Conservation (phyloP, 2,888 invertebrate genomes). For the Aphodius granarius region DNA sequence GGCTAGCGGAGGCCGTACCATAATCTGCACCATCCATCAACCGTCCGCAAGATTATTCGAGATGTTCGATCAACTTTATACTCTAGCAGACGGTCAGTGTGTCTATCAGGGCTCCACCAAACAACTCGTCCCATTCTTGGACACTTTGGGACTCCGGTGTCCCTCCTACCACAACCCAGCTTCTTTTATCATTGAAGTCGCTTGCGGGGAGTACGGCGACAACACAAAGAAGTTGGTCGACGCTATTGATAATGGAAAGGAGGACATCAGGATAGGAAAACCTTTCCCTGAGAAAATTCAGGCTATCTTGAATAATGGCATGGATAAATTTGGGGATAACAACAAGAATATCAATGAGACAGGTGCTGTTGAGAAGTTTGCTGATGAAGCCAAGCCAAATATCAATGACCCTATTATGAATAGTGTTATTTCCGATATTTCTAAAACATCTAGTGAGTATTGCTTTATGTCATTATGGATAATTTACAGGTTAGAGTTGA, state of each 20-base stretch:
- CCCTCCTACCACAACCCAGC: slow-evolving; percentile 97
- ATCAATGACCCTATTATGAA: slow-evolving; percentile 58
- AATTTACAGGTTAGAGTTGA: no score
- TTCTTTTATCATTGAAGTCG: slow-evolving; percentile 94
- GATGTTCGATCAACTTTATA: slow-evolving; percentile 95
- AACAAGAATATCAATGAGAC: slow-evolving; percentile 42
- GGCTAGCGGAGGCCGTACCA: slow-evolving; percentile 88
- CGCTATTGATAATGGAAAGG: slow-evolving; percentile 83
- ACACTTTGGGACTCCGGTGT: slow-evolving; percentile 81
- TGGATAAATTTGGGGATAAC: slow-evolving; percentile 47
- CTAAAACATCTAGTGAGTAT: slow-evolving; percentile 56
- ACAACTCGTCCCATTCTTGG: slow-evolving; percentile 79
- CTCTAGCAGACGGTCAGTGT: slow-evolving; percentile 91
- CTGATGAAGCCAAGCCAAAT: slow-evolving; percentile 39
- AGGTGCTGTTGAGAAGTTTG: slow-evolving; percentile 41
- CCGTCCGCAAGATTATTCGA: slow-evolving; percentile 95
- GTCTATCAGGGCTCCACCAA: slow-evolving; percentile 88
- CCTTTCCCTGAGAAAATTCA: slow-evolving; percentile 66
- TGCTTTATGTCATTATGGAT: neutral
- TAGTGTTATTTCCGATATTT: slow-evolving; percentile 66
- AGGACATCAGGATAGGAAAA: slow-evolving; percentile 75
- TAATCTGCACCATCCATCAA: slow-evolving; percentile 95
- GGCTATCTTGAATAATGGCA: slow-evolving; percentile 55
- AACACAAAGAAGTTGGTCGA: slow-evolving; percentile 81
- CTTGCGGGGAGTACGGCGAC: slow-evolving; percentile 95